Percentiles rank a stretch among this genome's conserved stretches.
These are phyloP conservation scores for Neelides sp. DNA, from an alignment of 1,140 invertebrate genomes.

Conservation along the genomic window DNA sequence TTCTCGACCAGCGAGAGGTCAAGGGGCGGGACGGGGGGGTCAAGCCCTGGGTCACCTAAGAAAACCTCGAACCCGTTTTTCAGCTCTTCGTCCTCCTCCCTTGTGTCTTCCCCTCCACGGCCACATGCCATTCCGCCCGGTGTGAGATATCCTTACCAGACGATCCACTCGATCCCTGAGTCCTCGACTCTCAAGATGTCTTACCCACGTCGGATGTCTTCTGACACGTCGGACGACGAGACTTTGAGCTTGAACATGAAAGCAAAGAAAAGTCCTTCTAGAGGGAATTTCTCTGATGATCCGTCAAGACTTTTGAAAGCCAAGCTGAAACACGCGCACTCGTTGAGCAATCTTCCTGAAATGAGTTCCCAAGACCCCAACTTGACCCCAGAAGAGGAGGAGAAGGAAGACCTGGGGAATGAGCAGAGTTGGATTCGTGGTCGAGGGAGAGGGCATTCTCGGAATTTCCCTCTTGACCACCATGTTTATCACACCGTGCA, in stretches of 20 bases:
- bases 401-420: conserved; percentile 3
- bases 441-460: conserved; percentile 3
- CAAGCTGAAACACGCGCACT: conserved; percentile 25
- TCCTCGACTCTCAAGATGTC: neutral
- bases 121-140: neutral
- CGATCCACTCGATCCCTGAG: conserved; percentile 16
- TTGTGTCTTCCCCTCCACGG: conserved; percentile 7
- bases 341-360: conserved; percentile 21
- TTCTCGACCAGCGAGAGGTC: neutral
- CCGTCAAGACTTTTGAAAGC: conserved; percentile 21
- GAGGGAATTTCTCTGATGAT: conserved; percentile 12
- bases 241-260: neutral
- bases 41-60: neutral
- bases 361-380: neutral
- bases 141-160: conserved; percentile 12
- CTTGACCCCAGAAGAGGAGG: neutral
- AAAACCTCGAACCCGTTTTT: too few species aligned
- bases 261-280: neutral
- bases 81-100: neutral
- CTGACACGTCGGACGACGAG: conserved; percentile 2
- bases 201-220: conserved; percentile 8
- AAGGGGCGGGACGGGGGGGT: neutral
- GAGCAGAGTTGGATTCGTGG: neutral
- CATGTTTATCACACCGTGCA: conserved; percentile 12
- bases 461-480: neutral